Base-by-base conservation (phyloP, 2,888 invertebrate genomes). In the Lymantria dispar region DNA sequence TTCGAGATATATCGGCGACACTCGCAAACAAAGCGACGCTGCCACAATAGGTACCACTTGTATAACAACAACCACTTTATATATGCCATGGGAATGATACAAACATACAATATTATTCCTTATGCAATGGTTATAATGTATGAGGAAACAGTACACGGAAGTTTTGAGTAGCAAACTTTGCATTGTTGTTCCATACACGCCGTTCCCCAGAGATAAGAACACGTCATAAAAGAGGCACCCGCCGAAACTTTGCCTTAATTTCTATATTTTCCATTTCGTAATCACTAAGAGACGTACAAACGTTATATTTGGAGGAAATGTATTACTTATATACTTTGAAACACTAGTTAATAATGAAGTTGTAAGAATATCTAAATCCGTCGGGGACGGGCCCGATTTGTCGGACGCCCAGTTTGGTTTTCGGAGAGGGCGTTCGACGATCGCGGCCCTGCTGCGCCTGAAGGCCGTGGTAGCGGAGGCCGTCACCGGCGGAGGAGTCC, bases 1-100 rank as follows among this genome's bases (percentile, higher is more conserved):
- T 87, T 85, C 72, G 75, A 84, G 83, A 87, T 88, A 88, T 89
- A 88, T 89, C 87, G 81, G 84, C 77, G 85, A 82, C 86, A 80
- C 74, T 80, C 73, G 76, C 85, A 83, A 83, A 88, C 87, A 88
- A 87, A 86, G 85, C 81, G 68, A 62, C 72, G 71, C 73, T 72
- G 70, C 78, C 78, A 86, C 85, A 87, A 87, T 83, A 80, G 81
- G 73, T 80, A 79, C 73, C 78, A 76, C 79, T 77, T 78, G 79
- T 76, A 76, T 76, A 66, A 75, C 72, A 74, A 73, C 67, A 70
- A 59, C 76, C 65, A 77, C 65, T 63, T 62, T 71, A 71, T 60
- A 56, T 60, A 62, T 65, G 58, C 72, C 58, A 52, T 56, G 55
- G 49, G 42, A 38, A 43, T 50, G 46, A 14, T 37, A 48, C 44